These are phyloP conservation scores for Nematostella vectensis DNA, from an alignment of 92 coral and sea anemone genomes.

Conservation along the genomic window DNA sequence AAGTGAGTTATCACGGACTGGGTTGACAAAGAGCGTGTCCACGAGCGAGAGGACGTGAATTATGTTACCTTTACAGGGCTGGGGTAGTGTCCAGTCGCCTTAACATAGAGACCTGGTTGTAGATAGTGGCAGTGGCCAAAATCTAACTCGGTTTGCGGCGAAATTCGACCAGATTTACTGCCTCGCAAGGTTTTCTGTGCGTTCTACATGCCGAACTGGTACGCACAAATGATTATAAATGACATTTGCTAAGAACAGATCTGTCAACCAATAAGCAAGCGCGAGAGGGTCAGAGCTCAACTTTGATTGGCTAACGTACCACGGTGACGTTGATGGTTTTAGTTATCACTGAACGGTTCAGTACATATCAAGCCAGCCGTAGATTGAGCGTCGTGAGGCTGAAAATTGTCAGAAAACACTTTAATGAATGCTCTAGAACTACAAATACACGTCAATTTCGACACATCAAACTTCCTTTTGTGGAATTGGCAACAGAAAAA, in stretches of 20 bases:
- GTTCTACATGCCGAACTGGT: slow-evolving; percentile 86
- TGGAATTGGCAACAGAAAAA: slow-evolving; percentile 8
- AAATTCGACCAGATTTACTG: slow-evolving; percentile 25
- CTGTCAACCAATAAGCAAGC: slow-evolving; percentile 61
- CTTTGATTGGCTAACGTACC: slow-evolving; percentile 54
- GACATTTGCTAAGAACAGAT: slow-evolving; percentile 79
- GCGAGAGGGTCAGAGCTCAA: slow-evolving; percentile 33
- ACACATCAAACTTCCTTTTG: slow-evolving; percentile 24
- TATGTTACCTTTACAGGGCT: slow-evolving; percentile 28
- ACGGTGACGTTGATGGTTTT: slow-evolving; percentile 59
- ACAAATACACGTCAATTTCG: slow-evolving; percentile 34
- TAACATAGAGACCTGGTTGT: neutral
- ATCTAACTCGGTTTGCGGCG: slow-evolving; percentile 10
- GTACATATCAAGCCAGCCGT: slow-evolving; percentile 45
- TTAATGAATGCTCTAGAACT: slow-evolving; percentile 36
- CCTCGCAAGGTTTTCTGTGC: slow-evolving; percentile 51
- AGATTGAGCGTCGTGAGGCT: slow-evolving; percentile 20
- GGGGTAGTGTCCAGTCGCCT: neutral
- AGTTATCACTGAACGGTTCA: slow-evolving; percentile 74
- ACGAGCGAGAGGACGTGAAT: neutral
- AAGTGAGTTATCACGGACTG: slow-evolving; percentile 20
- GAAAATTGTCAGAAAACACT: slow-evolving; percentile 60
- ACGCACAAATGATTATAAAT: slow-evolving; percentile 69
- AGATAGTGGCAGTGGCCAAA: slow-evolving; percentile 4
- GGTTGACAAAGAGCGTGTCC: slow-evolving; percentile 1